Base-by-base conservation (phyloP, 1,140 invertebrate species). In the Macrobrachium rosenbergii region DNA sequence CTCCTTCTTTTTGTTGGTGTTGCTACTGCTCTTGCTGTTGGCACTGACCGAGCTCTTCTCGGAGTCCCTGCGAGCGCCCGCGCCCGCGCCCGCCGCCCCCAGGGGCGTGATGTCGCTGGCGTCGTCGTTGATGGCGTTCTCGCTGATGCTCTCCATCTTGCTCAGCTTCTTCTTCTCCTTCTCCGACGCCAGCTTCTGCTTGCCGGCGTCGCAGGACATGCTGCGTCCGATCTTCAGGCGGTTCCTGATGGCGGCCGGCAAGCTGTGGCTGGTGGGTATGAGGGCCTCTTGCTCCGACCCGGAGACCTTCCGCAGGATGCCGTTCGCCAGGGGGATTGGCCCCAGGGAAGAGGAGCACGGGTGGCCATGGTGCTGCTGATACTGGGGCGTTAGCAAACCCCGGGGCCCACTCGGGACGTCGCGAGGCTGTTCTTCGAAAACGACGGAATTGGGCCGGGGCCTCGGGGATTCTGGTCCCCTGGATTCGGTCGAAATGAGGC, bases 121-220 rank as follows among this genome's bases (percentile, higher is more conserved):
- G 69, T 89, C 89, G 64, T 89, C 89, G 73, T 86, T 88, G n/a
- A 89, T 77, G n/a, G 89, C 86, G 60, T 88, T 89, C 72, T 89
- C 89, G 86, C 89, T 89, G 77, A 89, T 89, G 63, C 89, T 89
- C 59, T 89, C 89, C 89, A 89, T 89, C 45, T 86, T 85, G 19
- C 81, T 80, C 37, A 88, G 21, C 37, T 83, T 83, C 63, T 82
- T 88, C 73, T 88, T 82, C 62, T 88, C 86, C 16, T 82, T 87
- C 45, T 87, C 81, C 11, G 80, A 80, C 2, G 75, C 86, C 37
- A 88, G 8, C 69, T 88, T 88, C 73, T 88, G 73, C 23, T 88
- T 88, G 2, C 86, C 86, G 0, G 86, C 80, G 52, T 88, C 86
- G 67, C 82, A 88, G 10, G 86, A 88, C 80, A 88, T 88, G 76